phyloP scores from a whole-genome alignment of 2,888 invertebrate species.

The Acrocyrtus sp. region DNA sequence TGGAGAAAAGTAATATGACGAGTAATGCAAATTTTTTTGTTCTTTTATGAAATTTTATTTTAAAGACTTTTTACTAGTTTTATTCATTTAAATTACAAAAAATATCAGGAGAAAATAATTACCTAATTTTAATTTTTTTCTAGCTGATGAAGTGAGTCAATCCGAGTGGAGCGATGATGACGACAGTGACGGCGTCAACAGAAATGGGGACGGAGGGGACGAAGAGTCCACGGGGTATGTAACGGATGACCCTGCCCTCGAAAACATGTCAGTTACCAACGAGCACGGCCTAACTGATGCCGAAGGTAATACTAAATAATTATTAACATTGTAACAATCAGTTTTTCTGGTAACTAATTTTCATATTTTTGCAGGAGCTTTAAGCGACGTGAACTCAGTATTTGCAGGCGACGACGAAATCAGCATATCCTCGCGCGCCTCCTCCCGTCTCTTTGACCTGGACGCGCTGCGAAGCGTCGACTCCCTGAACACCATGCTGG shows the following conservation, averaged over 20 bases:
- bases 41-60: background rate
- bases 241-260: constrained; percentile 87
- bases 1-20: constrained; percentile 62
- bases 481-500: constrained; percentile 80
- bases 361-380: constrained; percentile 71
- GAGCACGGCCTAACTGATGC: constrained; percentile 88
- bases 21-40: too few species aligned
- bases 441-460: constrained; percentile 82
- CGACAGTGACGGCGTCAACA: constrained; percentile 74
- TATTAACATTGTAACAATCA: too few species aligned
- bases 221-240: constrained; percentile 82
- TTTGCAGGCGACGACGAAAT: constrained; percentile 77
- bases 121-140: too few species aligned
- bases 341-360: too few species aligned
- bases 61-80: too few species aligned
- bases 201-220: constrained; percentile 68
- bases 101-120: too few species aligned
- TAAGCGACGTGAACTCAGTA: constrained; percentile 87
- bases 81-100: constrained; percentile 2
- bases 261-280: constrained; percentile 85
- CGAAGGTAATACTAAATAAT: constrained; percentile 72
- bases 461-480: constrained; percentile 81
- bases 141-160: constrained; percentile 71
- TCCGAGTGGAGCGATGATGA: constrained; percentile 84
- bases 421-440: constrained; percentile 84